These are phyloP conservation scores for cat (Felis catus) DNA, from an alignment of 2,113 vertebrate genomes.

Conservation along the genomic window DNA sequence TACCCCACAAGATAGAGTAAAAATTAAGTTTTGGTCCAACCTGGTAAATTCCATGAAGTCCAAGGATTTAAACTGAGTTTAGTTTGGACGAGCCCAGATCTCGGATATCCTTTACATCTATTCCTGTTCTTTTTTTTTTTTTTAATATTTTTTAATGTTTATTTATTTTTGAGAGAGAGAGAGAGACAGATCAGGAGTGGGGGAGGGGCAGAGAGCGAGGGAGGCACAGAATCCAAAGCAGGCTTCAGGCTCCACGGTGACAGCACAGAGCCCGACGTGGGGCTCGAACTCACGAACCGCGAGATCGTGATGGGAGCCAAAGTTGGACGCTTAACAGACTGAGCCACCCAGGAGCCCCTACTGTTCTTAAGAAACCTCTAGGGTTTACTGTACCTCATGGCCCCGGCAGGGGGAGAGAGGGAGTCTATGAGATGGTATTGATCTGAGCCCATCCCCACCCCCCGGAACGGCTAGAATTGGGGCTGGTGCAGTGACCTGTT, in stretches of 20 bases:
- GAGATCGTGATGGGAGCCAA: no score
- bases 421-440: neutral
- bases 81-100: neutral
- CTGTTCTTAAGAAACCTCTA: neutral
- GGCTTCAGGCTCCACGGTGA: no score
- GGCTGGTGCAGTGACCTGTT: neutral
- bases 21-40: constrained; percentile 11
- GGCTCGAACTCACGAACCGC: no score
- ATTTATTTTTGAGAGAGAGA: no score
- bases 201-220: no score
- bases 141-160: no score
- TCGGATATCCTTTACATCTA: neutral
- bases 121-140: neutral
- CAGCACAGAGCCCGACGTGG: no score
- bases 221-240: no score
- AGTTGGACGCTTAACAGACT: no score
- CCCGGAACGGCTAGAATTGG: neutral
- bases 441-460: neutral
- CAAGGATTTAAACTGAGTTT: constrained; percentile 6
- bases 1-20: neutral
- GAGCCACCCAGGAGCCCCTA: neutral
- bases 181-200: no score
- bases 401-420: neutral
- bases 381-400: neutral
- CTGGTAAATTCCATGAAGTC: neutral